phyloP scores from a whole-genome alignment of 1,140 invertebrate species.

The honey bee (Apis mellifera) region DNA sequence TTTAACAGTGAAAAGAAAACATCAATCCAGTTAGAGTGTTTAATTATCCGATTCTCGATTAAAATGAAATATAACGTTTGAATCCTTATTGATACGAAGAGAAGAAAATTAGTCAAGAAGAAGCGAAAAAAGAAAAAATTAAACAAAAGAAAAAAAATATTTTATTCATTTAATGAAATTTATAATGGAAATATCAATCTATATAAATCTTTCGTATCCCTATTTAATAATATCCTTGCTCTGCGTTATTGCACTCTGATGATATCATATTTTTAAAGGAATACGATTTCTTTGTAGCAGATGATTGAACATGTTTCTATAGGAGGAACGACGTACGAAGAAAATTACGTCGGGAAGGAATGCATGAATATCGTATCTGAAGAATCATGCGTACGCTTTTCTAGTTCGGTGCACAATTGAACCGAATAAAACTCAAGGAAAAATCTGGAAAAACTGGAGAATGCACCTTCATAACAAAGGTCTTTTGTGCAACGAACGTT shows the following conservation, averaged over 20 bases:
- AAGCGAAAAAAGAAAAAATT: not conserved
- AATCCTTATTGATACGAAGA: not conserved
- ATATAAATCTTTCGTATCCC: not conserved
- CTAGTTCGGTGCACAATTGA: conserved; percentile 32
- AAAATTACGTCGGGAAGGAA: conserved; percentile 37
- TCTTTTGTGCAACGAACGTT: conserved; percentile 44
- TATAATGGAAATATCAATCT: not conserved
- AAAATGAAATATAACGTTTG: not conserved
- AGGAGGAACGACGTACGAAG: conserved; percentile 17
- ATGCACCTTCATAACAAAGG: conserved; percentile 40
- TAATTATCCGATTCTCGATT: conserved; percentile 19
- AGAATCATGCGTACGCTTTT: conserved; percentile 43
- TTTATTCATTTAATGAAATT: not conserved
- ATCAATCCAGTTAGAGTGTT: not conserved
- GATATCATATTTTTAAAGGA: conserved; percentile 22
- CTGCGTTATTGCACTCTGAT: not conserved
- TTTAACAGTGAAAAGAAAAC: not conserved
- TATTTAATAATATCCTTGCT: not conserved
- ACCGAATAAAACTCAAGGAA: conserved; percentile 47
- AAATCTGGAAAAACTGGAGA: conserved; percentile 37
- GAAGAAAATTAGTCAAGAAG: not conserved
- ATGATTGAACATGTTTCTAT: conserved; percentile 36
- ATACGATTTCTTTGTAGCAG: conserved; percentile 17
- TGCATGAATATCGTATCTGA: conserved; percentile 39
- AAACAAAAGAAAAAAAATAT: not conserved